A percentile compares a stretch with the other conserved stretches of the same genome.
phyloP scores from a whole-genome alignment of 2,888 invertebrate species.

The Nomada fabriciana region DNA sequence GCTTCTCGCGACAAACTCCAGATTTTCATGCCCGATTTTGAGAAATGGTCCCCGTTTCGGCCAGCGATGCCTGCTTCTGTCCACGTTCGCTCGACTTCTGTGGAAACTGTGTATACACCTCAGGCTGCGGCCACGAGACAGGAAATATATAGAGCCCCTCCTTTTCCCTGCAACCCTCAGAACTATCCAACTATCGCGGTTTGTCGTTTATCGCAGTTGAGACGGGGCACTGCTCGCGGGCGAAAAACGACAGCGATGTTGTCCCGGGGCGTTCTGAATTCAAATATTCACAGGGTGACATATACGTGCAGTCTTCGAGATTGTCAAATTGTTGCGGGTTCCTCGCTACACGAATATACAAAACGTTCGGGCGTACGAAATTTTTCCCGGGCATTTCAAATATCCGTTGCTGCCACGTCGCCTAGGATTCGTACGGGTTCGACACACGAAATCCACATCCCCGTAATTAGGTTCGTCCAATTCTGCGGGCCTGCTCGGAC shows the following conservation, averaged over 20 bases:
- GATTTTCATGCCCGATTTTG: constrained; percentile 29
- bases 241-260: too few relatives aligned
- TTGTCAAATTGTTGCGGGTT: background rate
- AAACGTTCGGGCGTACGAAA: too few relatives aligned
- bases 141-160: constrained; percentile 29
- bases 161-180: constrained; percentile 3
- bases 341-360: background rate
- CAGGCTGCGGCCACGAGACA: background rate
- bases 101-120: background rate
- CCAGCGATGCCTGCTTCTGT: too few relatives aligned
- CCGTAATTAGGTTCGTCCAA: too few relatives aligned
- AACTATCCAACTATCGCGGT: background rate
- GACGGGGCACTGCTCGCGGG: too few relatives aligned
- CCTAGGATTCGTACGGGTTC: background rate
- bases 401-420: background rate
- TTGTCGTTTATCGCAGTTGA: too few relatives aligned
- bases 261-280: background rate
- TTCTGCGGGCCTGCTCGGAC: background rate
- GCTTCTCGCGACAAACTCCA: constrained; percentile 27
- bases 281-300: constrained; percentile 11
- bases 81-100: background rate
- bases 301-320: background rate
- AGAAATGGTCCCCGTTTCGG: background rate
- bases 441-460: constrained; percentile 3
- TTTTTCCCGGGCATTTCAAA: too few relatives aligned